phyloP scores from a whole-genome alignment of 2,888 invertebrate species.

The Agrenia bidenticulata region DNA sequence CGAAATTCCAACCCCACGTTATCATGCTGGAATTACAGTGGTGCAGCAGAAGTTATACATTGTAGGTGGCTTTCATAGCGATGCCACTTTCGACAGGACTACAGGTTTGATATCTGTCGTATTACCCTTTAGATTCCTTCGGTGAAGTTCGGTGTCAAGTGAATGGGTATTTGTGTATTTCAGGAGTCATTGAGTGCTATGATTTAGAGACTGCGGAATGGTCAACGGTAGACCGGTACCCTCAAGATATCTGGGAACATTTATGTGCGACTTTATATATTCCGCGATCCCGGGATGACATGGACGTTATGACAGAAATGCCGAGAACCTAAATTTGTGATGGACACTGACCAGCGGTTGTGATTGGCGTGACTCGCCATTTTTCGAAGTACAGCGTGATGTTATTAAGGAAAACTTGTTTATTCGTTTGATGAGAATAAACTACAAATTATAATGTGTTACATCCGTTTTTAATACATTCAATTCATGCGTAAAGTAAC shows the following conservation, averaged over 20 bases:
- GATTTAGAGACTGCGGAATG: slow-evolving; percentile 65
- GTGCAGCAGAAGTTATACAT: slow-evolving; percentile 66
- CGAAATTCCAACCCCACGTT: slow-evolving; percentile 66
- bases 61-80: slow-evolving; percentile 69
- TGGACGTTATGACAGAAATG: slow-evolving; percentile 57
- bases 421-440: background rate
- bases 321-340: slow-evolving; percentile 32
- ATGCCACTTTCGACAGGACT: slow-evolving; percentile 68
- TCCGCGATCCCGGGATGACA: slow-evolving; percentile 62
- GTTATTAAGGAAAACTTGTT: slow-evolving; percentile 24
- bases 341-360: background rate
- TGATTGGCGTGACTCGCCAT: too few relatives aligned
- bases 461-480: too few relatives aligned
- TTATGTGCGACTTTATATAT: slow-evolving; percentile 68
- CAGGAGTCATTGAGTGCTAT: slow-evolving; percentile 66
- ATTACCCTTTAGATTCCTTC: too few relatives aligned
- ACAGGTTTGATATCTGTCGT: slow-evolving; percentile 56
- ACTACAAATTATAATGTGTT: slow-evolving; percentile 15
- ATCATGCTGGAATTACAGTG: slow-evolving; percentile 68
- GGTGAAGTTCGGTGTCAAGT: background rate
- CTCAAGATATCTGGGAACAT: slow-evolving; percentile 72
- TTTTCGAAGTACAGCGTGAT: slow-evolving; percentile 13
- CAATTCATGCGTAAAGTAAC: too few relatives aligned
- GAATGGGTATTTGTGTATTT: slow-evolving; percentile 29
- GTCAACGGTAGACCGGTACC: slow-evolving; percentile 66